Percentiles rank a stretch among this genome's conserved stretches.
Evolutionary conservation across 2,888 invertebrate species (phyloP).

Genomic region (Beris morrisii): DNA sequence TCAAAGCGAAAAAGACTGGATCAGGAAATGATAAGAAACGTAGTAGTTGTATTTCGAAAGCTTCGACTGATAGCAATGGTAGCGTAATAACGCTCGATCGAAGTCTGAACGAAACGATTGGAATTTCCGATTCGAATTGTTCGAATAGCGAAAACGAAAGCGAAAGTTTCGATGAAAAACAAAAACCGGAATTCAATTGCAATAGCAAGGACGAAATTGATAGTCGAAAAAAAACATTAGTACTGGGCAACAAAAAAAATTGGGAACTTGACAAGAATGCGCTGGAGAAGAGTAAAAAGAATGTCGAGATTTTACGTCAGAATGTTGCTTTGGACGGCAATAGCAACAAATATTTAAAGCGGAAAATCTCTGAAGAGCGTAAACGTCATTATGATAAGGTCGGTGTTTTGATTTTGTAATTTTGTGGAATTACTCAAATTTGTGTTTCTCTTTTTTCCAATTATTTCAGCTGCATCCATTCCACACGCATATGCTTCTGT

Average conservation of each 20-base stretch:
- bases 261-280: slow-evolving; percentile 51
- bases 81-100: slow-evolving; percentile 43
- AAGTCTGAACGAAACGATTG: slow-evolving; percentile 39
- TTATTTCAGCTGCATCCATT: slow-evolving; percentile 65
- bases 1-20: slow-evolving; percentile 4
- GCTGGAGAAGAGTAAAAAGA: slow-evolving; percentile 55
- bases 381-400: slow-evolving; percentile 44
- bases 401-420: background rate
- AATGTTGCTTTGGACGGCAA: slow-evolving; percentile 45
- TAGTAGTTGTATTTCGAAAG: slow-evolving; percentile 55
- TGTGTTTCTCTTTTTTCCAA: background rate
- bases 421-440: background rate
- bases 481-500: slow-evolving; percentile 82
- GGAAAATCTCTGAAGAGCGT: slow-evolving; percentile 41
- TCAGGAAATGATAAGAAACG: slow-evolving; percentile 48
- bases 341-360: slow-evolving; percentile 42
- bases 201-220: slow-evolving; percentile 47
- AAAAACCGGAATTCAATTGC: slow-evolving; percentile 39
- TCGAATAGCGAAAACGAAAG: slow-evolving; percentile 47
- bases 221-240: slow-evolving; percentile 25
- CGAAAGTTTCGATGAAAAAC: slow-evolving; percentile 44
- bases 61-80: slow-evolving; percentile 54
- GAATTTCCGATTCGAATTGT: slow-evolving; percentile 36
- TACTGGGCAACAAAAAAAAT: slow-evolving; percentile 41
- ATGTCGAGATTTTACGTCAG: slow-evolving; percentile 54